A percentile compares a stretch with the other conserved stretches of the same genome.
Conservation (phyloP, 1,140 invertebrate species). For the Agraylea sexmaculata region DNA sequence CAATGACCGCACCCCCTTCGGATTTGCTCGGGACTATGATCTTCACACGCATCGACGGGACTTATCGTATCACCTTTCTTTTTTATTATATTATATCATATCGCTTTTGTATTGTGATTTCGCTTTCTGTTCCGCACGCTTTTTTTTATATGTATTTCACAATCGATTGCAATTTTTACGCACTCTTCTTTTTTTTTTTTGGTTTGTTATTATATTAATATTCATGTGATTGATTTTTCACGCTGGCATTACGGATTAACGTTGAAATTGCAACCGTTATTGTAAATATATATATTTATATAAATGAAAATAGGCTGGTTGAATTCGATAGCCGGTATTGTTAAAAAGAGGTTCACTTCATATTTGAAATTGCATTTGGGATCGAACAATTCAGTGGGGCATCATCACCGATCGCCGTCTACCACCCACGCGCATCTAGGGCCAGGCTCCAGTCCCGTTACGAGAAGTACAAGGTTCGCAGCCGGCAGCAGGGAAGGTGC, state of each 20-base stretch:
- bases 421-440: conserved; percentile 3
- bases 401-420: conserved; percentile 7
- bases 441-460: not conserved
- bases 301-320: conserved; percentile 41
- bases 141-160: conserved; percentile 6
- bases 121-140: no score
- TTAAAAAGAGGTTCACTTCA: conserved; percentile 58
- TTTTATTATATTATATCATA: conserved; percentile 13
- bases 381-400: conserved; percentile 16
- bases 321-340: conserved; percentile 47
- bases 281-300: conserved; percentile 2
- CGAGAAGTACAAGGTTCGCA: conserved; percentile 8
- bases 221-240: conserved; percentile 3
- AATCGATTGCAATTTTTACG: conserved; percentile 8
- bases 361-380: conserved; percentile 60
- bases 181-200: conserved; percentile 4
- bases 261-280: not conserved
- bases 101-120: no score
- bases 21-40: no score
- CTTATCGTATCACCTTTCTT: conserved; percentile 21
- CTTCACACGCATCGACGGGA: no score
- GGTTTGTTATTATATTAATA: conserved; percentile 4
- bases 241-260: not conserved
- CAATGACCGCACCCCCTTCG: no score
- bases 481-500: conserved; percentile 17